These are phyloP conservation scores for Drosophila nigricruria DNA, from an alignment of 2,888 invertebrate genomes.

Conservation along the genomic window DNA sequence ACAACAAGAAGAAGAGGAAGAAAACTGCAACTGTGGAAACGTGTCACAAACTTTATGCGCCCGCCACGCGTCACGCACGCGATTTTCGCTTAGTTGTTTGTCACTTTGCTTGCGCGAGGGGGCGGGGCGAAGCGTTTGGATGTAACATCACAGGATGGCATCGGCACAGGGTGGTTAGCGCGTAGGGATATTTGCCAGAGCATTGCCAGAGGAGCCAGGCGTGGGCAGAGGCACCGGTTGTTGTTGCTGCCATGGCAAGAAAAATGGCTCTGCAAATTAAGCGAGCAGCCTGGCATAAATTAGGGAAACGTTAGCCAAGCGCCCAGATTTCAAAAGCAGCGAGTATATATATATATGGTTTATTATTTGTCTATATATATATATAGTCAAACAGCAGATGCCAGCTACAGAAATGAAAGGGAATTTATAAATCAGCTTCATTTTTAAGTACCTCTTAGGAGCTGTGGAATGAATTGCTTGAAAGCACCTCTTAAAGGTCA, in stretches of 20 bases:
- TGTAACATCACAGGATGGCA: not conserved
- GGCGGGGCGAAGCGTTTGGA: no score
- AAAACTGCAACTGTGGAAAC: constrained; percentile 77
- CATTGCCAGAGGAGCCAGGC: not conserved
- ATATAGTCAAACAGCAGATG: not conserved
- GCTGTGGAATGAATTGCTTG: no score
- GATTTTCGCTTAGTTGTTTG: constrained; percentile 79
- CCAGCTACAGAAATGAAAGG: not conserved
- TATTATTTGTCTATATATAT: constrained; percentile 1
- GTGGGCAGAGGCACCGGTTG: constrained; percentile 31
- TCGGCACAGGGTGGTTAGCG: not conserved
- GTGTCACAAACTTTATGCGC: constrained; percentile 77
- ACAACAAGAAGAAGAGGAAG: constrained; percentile 20
- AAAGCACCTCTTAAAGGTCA: no score
- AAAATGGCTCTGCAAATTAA: constrained; percentile 71
- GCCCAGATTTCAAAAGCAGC: constrained; percentile 44
- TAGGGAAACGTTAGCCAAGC: constrained; percentile 38
- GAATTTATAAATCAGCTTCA: not conserved
- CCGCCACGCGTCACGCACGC: constrained; percentile 79
- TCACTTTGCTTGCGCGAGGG: constrained; percentile 55
- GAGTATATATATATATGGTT: not conserved
- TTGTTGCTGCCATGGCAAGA: constrained; percentile 59
- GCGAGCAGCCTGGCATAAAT: constrained; percentile 68
- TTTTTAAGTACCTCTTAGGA: not conserved
- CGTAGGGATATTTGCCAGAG: constrained; percentile 11